Evolutionary conservation across 2,797 vertebrate species (phyloP).

Genomic region (Propithecus deckenii): DNA sequence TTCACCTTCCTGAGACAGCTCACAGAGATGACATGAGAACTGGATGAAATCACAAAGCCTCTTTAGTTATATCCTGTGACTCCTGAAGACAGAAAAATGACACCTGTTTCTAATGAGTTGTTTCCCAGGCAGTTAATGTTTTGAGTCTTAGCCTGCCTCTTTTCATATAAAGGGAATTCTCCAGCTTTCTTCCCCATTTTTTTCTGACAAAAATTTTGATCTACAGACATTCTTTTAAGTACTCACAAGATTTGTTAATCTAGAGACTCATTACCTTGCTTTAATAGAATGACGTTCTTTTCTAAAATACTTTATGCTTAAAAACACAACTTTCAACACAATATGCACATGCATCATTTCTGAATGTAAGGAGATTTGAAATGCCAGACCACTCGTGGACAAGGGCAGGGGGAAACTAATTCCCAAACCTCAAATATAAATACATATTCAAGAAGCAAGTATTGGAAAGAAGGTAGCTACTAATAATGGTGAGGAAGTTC

Average conservation of each 20-base stretch:
- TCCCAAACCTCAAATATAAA: not conserved
- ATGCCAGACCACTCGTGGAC: not conserved
- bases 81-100: not conserved
- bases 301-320: not conserved
- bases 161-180: not conserved
- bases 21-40: not conserved
- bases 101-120: not conserved
- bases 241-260: not conserved
- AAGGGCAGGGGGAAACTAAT: not conserved
- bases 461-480: not conserved
- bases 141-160: not conserved
- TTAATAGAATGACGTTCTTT: not conserved
- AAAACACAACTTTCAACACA: not conserved
- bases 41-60: not conserved
- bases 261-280: not conserved
- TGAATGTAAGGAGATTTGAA: not conserved
- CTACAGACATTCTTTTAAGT: not conserved
- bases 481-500: not conserved
- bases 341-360: not conserved
- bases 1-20: not conserved
- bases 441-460: not conserved
- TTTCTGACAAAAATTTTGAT: not conserved
- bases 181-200: not conserved
- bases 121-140: not conserved
- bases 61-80: not conserved